Percentiles rank a stretch among this genome's conserved stretches.
Evolutionary conservation across 2,113 vertebrate genomes (phyloP).

Genomic region (Promerops cafer): DNA sequence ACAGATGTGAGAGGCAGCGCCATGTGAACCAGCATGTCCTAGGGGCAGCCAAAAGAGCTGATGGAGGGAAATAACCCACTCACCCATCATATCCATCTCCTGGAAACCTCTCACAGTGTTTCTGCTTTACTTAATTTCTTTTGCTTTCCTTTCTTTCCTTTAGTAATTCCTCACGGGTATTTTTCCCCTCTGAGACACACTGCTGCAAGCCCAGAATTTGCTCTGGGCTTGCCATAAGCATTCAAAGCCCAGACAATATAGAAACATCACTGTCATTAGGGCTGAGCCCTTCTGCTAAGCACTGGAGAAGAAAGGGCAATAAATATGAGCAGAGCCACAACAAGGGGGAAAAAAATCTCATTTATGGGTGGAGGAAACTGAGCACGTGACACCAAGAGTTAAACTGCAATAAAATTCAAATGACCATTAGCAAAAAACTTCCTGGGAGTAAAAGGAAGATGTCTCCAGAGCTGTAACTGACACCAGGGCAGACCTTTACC

Average conservation of each 20-base stretch:
- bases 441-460: neutral
- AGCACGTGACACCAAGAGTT: neutral
- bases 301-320: neutral
- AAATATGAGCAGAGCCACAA: neutral
- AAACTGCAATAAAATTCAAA: neutral
- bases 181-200: neutral
- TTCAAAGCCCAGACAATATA: neutral
- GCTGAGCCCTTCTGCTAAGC: neutral
- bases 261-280: neutral
- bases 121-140: neutral
- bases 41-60: slow-evolving; percentile 9
- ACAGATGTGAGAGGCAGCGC: neutral
- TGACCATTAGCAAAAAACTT: neutral
- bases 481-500: neutral
- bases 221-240: neutral
- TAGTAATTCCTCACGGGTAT: neutral
- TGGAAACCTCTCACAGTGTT: neutral
- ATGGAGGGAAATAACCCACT: neutral
- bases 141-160: neutral
- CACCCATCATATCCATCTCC: neutral
- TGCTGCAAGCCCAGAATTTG: neutral
- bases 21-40: neutral
- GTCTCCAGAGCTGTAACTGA: neutral
- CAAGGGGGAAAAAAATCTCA: rapidly evolving
- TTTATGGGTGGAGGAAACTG: neutral